Evolutionary conservation across 2,113 vertebrate genomes (phyloP).

Genomic region (Siphamia tubifer): DNA sequence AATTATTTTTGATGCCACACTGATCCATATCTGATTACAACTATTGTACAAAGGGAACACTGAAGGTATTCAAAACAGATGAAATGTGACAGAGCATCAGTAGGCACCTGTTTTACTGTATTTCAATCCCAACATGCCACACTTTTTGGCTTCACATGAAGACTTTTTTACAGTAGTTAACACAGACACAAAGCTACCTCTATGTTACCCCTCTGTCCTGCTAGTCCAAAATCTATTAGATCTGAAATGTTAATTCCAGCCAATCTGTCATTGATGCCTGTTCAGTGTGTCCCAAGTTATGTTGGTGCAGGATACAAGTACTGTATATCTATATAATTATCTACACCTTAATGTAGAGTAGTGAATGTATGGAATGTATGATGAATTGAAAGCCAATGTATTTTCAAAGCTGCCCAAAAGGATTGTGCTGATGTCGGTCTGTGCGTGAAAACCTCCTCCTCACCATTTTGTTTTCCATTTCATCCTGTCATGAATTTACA

Average conservation of each 20-base stretch:
- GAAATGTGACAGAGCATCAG: background rate
- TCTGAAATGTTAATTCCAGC: slow-evolving; percentile 21
- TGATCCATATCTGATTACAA: slow-evolving; percentile 3
- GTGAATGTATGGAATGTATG: slow-evolving; percentile 78
- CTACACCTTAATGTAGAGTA: slow-evolving; percentile 64
- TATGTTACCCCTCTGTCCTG: slow-evolving; percentile 5
- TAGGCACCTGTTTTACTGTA: background rate
- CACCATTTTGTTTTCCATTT: slow-evolving; percentile 32
- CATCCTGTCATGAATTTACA: slow-evolving; percentile 34
- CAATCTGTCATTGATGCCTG: slow-evolving; percentile 37
- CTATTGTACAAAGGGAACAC: background rate
- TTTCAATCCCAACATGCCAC: slow-evolving; percentile 21
- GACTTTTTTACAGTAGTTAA: slow-evolving; percentile 16
- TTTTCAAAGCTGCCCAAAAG: slow-evolving; percentile 57
- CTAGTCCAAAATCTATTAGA: background rate
- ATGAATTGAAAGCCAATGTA: slow-evolving; percentile 71
- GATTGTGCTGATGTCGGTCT: slow-evolving; percentile 52
- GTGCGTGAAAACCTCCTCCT: slow-evolving; percentile 58
- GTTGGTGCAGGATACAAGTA: slow-evolving; percentile 64
- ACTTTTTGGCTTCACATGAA: slow-evolving; percentile 22
- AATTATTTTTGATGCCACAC: background rate
- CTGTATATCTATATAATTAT: slow-evolving; percentile 60
- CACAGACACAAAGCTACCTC: slow-evolving; percentile 75
- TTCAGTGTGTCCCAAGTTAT: slow-evolving; percentile 36
- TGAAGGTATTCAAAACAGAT: background rate